These are phyloP conservation scores for Ammodytes marinus DNA, from an alignment of 2,113 vertebrate species.

Conservation along the genomic window DNA sequence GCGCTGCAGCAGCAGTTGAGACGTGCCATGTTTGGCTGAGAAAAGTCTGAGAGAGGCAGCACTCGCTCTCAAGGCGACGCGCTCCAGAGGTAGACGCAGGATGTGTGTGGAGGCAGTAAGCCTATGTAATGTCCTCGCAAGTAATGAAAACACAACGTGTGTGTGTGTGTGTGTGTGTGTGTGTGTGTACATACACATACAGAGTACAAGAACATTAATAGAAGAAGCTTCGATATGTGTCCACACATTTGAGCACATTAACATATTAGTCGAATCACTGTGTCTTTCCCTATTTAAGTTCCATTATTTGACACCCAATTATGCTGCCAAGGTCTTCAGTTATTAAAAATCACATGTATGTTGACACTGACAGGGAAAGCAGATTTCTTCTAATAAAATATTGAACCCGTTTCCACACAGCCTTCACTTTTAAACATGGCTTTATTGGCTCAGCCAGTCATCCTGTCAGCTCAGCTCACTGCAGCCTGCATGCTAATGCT, in stretches of 20 bases:
- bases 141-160: no score
- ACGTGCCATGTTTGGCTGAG: no score
- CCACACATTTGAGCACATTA: neutral
- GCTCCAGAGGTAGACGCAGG: no score
- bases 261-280: neutral
- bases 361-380: neutral
- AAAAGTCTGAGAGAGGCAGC: no score
- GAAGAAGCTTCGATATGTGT: no score
- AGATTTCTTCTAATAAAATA: neutral
- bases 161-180: no score
- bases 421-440: slow-evolving; percentile 7
- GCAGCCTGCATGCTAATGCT: slow-evolving; percentile 38
- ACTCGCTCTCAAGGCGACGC: no score
- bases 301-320: neutral
- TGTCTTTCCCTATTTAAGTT: neutral
- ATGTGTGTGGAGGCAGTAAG: no score
- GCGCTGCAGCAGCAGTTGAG: no score
- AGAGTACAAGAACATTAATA: no score
- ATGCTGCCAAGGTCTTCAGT: neutral
- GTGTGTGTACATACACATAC: no score
- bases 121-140: no score
- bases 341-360: neutral
- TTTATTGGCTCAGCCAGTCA: slow-evolving; percentile 22
- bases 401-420: neutral
- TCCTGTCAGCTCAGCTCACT: slow-evolving; percentile 22